Base-by-base conservation (phyloP, 2,888 invertebrate species). In the Clunio marinus region DNA sequence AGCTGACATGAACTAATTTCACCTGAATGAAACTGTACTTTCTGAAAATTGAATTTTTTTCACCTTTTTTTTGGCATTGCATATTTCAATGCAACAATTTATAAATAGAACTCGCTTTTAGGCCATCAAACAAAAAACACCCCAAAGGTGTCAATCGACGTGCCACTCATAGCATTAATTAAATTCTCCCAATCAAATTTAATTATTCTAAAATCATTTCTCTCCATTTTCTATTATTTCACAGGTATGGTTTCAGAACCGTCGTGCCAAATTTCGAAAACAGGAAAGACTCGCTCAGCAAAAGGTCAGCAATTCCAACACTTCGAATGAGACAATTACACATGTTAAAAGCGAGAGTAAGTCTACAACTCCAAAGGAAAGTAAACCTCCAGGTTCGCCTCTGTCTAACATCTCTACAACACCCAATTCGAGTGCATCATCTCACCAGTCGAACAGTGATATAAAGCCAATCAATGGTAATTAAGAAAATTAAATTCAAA, bases 211-310 rank as follows among this genome's bases (percentile, higher is more conserved):
- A 35, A 55, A 32, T 2, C 20, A 15, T 35, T 5, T 51, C 8
- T 22, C 25, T 15, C 15, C n/a, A 27, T 58, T 60, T 60, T 35
- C 45, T 32, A 7, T 10, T 32, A 4, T 7, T 10, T 7, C 32
- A 8, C 35, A 66, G 66, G 66, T 66, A n/a, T 66, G 66, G 66
- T 66, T 66, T 27, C 68, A 68, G 27, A 68, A 68, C n/a, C 58
- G 68, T 1, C 58, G 58, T 7, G 68, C 68, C 35, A 68, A 68
- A 28, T 80, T 81, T 37, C 69, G 70, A 4, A 70, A 70, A 58
- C 70, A 70, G 22, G 70, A 68, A 20, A 57, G 72, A 71, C 60
- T 72, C 62, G 72, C 72, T 4, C 72, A 72, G 63, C 73, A 73
- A 68, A 73, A 73, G 59, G 72, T 72, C 4, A 24, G 24, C 2